A percentile compares a stretch with the other conserved stretches of the same genome.
phyloP scores from a whole-genome alignment of 2,888 invertebrate species.

The Parapristionchus giblindavisi region DNA sequence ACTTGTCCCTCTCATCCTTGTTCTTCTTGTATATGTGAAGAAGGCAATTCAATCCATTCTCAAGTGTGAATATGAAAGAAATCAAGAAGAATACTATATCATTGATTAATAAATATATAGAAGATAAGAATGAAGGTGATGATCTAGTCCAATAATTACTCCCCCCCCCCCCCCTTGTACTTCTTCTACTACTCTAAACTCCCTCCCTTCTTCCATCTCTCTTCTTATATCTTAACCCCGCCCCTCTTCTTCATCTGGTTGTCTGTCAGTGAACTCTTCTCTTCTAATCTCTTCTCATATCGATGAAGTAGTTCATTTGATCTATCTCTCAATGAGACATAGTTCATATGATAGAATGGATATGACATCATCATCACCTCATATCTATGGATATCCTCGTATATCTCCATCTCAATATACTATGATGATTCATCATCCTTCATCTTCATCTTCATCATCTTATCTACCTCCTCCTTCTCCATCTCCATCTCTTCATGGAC shows the following conservation, averaged over 20 bases:
- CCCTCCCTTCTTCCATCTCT: neutral
- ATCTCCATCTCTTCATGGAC: slow-evolving; percentile 21
- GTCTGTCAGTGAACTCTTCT: neutral
- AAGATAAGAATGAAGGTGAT: neutral
- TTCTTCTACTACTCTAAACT: neutral
- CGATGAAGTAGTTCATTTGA: slow-evolving; percentile 18
- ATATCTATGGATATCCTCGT: slow-evolving; percentile 21
- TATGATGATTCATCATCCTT: slow-evolving; percentile 9
- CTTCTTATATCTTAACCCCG: neutral
- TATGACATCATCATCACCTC: slow-evolving; percentile 2
- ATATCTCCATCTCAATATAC: slow-evolving; percentile 19
- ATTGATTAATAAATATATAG: too few relatives aligned
- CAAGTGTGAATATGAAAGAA: slow-evolving; percentile 10
- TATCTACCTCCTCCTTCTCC: slow-evolving; percentile 23
- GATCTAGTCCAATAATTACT: too few relatives aligned
- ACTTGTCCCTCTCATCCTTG: too few relatives aligned
- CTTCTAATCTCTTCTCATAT: slow-evolving; percentile 21
- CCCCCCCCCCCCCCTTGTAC: neutral
- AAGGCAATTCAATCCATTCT: slow-evolving; percentile 27
- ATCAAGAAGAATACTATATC: too few relatives aligned
- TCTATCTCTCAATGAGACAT: neutral
- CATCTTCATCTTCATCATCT: too few relatives aligned
- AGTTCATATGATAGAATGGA: neutral
- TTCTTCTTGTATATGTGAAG: too few relatives aligned
- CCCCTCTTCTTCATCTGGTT: slow-evolving; percentile 15